Conservation (phyloP, 2,113 vertebrate genomes). For the Progne subis region DNA sequence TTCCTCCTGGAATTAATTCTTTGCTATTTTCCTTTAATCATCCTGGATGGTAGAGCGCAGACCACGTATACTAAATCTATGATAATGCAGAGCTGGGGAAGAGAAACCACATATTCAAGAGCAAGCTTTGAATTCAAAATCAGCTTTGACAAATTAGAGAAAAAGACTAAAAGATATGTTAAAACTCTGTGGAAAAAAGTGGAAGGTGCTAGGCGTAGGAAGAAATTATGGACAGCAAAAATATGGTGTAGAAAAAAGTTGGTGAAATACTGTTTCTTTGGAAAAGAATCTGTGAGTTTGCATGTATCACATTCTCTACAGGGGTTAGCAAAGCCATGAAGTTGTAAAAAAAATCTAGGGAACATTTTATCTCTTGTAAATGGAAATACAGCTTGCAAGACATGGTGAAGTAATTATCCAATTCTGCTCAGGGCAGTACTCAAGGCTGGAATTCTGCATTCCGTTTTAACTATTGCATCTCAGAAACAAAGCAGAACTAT, state of each 20-base stretch:
- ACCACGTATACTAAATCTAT: conserved; percentile 8
- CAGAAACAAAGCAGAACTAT: neutral
- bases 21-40: conserved; percentile 13
- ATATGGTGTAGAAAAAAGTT: conserved; percentile 17
- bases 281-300: conserved; percentile 31
- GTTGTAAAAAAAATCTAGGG: conserved; percentile 20
- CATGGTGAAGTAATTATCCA: neutral
- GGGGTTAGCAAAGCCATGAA: conserved; percentile 17
- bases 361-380: conserved; percentile 41
- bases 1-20: neutral
- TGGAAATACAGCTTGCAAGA: conserved; percentile 15
- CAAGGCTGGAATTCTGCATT: neutral
- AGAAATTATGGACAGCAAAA: conserved; percentile 45
- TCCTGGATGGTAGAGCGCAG: neutral
- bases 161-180: neutral
- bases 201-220: conserved; percentile 17
- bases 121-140: conserved; percentile 33
- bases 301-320: conserved; percentile 23
- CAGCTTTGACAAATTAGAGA: conserved; percentile 17
- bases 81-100: neutral
- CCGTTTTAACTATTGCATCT: neutral
- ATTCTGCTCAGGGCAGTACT: neutral
- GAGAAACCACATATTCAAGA: neutral
- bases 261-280: conserved; percentile 6
- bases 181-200: neutral